Base-by-base conservation (phyloP, 2,888 invertebrate genomes). In the Vannuccia rotundouncinata region DNA sequence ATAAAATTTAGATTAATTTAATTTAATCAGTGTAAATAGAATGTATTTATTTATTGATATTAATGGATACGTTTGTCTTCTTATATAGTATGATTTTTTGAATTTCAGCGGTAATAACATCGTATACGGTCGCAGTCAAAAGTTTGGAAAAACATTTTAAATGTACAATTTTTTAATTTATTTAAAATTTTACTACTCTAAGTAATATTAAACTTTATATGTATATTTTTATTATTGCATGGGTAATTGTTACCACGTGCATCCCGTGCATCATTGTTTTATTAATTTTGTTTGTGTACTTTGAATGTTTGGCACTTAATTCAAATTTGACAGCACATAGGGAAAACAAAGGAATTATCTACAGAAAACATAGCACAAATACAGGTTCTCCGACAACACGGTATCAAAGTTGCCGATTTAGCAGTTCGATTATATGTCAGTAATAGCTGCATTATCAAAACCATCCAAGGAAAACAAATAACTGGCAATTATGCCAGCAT, bases 271-370 rank as follows among this genome's bases (percentile, higher is more conserved):
- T 45, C 17, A 45, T 10, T 45, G 17, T 45, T 45, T 10, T 45
- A 5, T 45, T n/a, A n/a, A n/a, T 66, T 66, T 5, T 66, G 66
- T 66, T 66, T 66, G 5, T 13, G 25, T 66, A 66, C 2, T 66
- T 66, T 13, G 66, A 5, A 66, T 66, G 5, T 66, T 66, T 66
- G 22, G 66, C 66, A 22, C 66, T 66, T 13, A 66, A 66, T 13
- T 66, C 22, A 66, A 66, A 13, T 66, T 66, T 66, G 5, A 22
- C 5, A 66, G 66, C 25, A n/a, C n/a, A 66, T 66, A 27, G 66
- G 66, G 25, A 66, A 66, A 66, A 66, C 17, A 66, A 66, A 66
- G 66, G 22, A 66, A 66, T 66, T 66, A 66, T 66, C 66, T 66
- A 13, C 66, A 66, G 66, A 66, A 66, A 13, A 22, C 66, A 66